These are phyloP conservation scores for Ceratina japonica DNA, from an alignment of 1,140 invertebrate species.

Conservation along the genomic window DNA sequence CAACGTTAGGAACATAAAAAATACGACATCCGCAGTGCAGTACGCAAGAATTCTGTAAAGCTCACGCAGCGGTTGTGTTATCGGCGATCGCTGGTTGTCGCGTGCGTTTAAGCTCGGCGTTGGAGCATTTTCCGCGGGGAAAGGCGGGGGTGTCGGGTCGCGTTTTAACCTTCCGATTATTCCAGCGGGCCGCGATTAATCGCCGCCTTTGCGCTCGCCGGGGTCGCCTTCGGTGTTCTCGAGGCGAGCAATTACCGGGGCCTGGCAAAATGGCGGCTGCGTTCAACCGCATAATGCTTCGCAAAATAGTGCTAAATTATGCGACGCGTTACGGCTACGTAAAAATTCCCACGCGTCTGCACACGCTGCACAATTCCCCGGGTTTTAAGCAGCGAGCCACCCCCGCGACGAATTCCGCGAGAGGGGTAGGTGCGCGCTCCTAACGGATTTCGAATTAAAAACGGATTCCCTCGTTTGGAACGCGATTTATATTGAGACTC, in stretches of 20 bases:
- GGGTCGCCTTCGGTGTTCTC: too few species aligned
- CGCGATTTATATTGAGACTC: too few species aligned
- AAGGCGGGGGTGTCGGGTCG: neutral
- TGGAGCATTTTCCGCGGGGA: slow-evolving; percentile 16
- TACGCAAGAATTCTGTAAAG: slow-evolving; percentile 15
- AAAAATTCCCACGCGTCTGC: neutral
- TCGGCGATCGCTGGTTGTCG: slow-evolving; percentile 37
- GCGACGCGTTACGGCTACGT: slow-evolving; percentile 10
- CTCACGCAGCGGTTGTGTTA: slow-evolving; percentile 51
- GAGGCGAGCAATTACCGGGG: slow-evolving; percentile 2
- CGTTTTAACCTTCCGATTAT: slow-evolving; percentile 51
- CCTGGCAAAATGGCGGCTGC: neutral
- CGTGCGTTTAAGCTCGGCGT: slow-evolving; percentile 18
- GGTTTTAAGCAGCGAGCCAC: too few species aligned
- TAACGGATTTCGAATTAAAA: too few species aligned
- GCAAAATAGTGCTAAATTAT: slow-evolving; percentile 28
- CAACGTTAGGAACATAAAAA: neutral
- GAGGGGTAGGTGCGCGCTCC: too few species aligned
- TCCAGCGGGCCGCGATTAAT: slow-evolving; percentile 38
- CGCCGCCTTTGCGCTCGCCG: slow-evolving; percentile 24
- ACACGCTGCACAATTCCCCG: neutral
- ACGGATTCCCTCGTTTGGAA: too few species aligned
- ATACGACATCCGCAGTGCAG: slow-evolving; percentile 51
- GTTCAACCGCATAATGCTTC: slow-evolving; percentile 16
- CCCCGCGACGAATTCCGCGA: too few species aligned